Evolutionary conservation across 2,888 invertebrate species (phyloP).

Genomic region (Clistopyga incitator): DNA sequence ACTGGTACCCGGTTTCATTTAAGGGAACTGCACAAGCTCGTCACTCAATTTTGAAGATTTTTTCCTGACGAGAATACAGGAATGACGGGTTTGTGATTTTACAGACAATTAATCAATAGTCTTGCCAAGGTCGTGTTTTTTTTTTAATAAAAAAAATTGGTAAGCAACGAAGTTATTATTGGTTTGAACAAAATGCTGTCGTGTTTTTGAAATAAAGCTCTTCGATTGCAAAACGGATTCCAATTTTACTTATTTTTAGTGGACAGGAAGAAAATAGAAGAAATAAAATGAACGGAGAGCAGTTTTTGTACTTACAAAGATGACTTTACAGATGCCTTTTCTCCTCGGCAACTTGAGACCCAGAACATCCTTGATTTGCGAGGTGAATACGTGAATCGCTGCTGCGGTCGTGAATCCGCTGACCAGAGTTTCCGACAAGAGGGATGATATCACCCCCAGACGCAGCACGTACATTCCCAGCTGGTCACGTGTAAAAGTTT

Average conservation of each 20-base stretch:
- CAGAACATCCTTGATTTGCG: constrained; percentile 90
- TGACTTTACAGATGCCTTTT: constrained; percentile 88
- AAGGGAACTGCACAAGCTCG: not conserved
- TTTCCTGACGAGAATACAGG: too few species aligned
- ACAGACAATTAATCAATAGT: too few species aligned
- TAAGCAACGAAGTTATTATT: too few species aligned
- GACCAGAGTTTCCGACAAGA: constrained; percentile 92
- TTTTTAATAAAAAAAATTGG: too few species aligned
- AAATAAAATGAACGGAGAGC: not conserved
- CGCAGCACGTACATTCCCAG: constrained; percentile 89
- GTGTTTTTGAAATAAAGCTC: too few species aligned
- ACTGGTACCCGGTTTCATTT: constrained; percentile 15
- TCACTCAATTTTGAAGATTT: too few species aligned
- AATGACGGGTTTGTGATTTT: too few species aligned
- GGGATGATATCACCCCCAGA: constrained; percentile 90
- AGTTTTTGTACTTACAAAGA: constrained; percentile 85
- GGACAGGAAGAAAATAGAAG: not conserved
- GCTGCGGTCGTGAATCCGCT: constrained; percentile 95
- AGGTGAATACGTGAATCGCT: constrained; percentile 92
- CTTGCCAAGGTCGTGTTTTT: too few species aligned
- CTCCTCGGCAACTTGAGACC: constrained; percentile 87
- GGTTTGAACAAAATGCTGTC: too few species aligned
- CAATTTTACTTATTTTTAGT: not conserved
- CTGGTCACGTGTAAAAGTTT: constrained; percentile 82
- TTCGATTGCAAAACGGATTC: too few species aligned